Evolutionary conservation across 1,140 invertebrate genomes (phyloP), one percentile per base, ranked within the genome.

Genomic region (Cotesia vestalis): DNA sequence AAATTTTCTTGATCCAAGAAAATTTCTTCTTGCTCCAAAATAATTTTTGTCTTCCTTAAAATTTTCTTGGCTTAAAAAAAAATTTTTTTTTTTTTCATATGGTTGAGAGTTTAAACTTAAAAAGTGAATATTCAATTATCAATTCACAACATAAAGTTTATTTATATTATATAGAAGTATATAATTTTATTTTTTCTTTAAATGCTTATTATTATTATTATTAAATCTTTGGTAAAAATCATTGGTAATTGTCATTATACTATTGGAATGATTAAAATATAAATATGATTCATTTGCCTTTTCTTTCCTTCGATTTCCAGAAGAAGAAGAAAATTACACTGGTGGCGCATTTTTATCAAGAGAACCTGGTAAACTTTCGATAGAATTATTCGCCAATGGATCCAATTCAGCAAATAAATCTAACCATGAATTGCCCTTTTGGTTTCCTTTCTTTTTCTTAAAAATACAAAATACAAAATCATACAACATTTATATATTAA

Each of bases 391-490:
- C 12, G 94, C 91, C 4, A 98, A 87, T 5, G 96, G 96, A 89
- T 98, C 96, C 46, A 98, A 83, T 84, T 98, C 96, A 51, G 96
- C 94, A 88, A 98, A 98, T 35, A 98, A 87, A 83, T 95, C 95
- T 76, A 96, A 91, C 96, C 96, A 98, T 4, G 84, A 79, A 38
- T 81, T 83, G 69, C 78, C 84, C 66, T 85, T 83, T 53, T 78
- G 76, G 74, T 84, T 85, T 53, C 77, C 79, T 52, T 59, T 72
- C 72, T 61, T 78, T 60, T 80, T 83, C 75, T 81, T n/a, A 46
- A 60, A 60, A 59, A 27, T 14, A 60, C 34, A 66, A 36, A 67
- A 62, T 52, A 67, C 14, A 14, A 55, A 11, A 14, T 53, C n/a
- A 40, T 46, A 9, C 5, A 9, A 9, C 0, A 6, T 46, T 40